Evolutionary conservation across 2,888 invertebrate genomes (phyloP).

Genomic region (Callimorpha dominula): DNA sequence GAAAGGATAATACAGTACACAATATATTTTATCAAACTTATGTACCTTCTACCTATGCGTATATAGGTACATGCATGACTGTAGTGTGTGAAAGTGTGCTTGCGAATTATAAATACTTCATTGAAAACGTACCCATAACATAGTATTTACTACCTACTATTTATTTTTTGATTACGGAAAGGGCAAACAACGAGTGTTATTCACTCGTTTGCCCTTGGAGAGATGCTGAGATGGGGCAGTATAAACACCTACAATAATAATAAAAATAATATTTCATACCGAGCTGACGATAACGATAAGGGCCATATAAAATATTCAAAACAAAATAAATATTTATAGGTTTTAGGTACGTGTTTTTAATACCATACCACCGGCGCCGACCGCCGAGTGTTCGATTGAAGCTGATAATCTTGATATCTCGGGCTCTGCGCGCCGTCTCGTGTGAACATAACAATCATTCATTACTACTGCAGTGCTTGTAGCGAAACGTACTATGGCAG

Average conservation of each 20-base stretch:
- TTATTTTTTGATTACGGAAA: background rate
- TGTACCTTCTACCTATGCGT: background rate
- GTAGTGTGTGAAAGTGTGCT: background rate
- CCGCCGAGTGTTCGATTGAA: constrained; percentile 17
- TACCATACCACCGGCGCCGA: background rate
- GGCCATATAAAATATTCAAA: background rate
- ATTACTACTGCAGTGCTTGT: constrained; percentile 50
- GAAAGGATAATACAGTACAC: background rate
- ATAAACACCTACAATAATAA: too few species aligned
- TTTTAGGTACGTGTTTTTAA: background rate
- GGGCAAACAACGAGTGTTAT: background rate
- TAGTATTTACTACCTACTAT: background rate
- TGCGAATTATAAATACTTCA: background rate
- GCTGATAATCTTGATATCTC: constrained; percentile 26
- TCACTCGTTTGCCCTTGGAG: too few species aligned
- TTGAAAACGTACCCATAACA: background rate
- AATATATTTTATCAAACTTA: background rate
- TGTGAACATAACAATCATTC: constrained; percentile 39
- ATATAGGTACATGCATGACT: background rate
- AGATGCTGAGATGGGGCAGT: background rate
- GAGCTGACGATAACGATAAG: background rate
- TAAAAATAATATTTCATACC: background rate
- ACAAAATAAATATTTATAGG: background rate
- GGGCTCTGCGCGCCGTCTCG: constrained; percentile 25
- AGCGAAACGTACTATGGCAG: constrained; percentile 63